A percentile compares a stretch with the other conserved stretches of the same genome.
phyloP scores from a whole-genome alignment of 2,797 vertebrate species.

The Crypturellus tataupa region DNA sequence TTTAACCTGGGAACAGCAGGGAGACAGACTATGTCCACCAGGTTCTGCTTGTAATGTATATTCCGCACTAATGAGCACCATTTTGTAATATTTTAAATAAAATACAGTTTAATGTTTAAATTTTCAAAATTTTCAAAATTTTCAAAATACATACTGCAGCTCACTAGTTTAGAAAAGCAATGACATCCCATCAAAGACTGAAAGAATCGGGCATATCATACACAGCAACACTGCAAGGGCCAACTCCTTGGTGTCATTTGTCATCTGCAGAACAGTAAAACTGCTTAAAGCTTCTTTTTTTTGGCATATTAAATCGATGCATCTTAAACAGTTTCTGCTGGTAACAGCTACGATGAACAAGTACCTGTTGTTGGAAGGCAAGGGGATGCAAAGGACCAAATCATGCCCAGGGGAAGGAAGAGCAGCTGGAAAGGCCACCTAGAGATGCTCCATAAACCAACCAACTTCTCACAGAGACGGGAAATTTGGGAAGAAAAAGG shows the following conservation, averaged over 20 bases:
- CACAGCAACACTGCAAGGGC: not conserved
- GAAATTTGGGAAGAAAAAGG: not conserved
- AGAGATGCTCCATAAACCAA: not conserved
- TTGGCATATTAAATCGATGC: not conserved
- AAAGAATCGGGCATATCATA: not conserved
- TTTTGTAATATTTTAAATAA: not conserved
- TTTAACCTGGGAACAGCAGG: not conserved
- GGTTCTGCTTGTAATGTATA: not conserved
- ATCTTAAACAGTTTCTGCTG: not conserved
- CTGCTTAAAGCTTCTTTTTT: not conserved
- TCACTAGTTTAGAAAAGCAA: not conserved
- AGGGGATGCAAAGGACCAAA: not conserved
- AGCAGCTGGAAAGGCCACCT: not conserved
- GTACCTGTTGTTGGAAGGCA: not conserved
- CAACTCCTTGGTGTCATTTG: not conserved
- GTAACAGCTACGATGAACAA: not conserved
- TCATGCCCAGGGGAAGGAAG: not conserved
- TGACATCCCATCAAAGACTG: not conserved
- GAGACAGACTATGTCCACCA: not conserved
- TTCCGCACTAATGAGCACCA: not conserved
- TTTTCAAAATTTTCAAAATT: too few relatives aligned
- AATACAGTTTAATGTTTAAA: too few relatives aligned
- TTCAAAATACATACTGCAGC: not conserved
- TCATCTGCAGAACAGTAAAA: not conserved
- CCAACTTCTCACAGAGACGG: slow-evolving; percentile 36